phyloP scores from a whole-genome alignment of 2,113 vertebrate genomes.

The Antigone vipio region DNA sequence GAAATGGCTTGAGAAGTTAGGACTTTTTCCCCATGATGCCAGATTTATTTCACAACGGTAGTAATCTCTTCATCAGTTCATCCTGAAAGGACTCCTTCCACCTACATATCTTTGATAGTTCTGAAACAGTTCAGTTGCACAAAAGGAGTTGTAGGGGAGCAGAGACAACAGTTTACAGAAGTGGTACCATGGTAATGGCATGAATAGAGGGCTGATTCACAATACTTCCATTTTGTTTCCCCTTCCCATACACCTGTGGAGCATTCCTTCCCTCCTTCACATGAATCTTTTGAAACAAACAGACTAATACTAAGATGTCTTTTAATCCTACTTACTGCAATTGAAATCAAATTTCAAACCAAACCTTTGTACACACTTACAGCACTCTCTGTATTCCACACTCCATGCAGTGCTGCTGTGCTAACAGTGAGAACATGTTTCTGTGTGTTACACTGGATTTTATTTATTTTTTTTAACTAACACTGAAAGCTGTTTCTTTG shows the following conservation, averaged over 20 bases:
- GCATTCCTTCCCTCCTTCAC: neutral
- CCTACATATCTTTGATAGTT: neutral
- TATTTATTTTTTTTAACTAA: neutral
- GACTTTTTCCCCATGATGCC: neutral
- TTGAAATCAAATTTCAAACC: neutral
- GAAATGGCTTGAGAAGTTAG: neutral
- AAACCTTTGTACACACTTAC: neutral
- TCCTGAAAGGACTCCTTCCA: neutral
- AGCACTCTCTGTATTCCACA: neutral
- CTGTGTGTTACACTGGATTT: neutral
- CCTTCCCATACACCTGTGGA: neutral
- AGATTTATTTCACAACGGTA: neutral
- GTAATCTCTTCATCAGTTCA: neutral
- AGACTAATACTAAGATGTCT: neutral
- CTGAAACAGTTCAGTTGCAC: neutral
- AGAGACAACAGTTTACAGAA: neutral
- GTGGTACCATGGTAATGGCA: neutral
- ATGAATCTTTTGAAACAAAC: neutral
- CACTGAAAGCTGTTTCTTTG: neutral
- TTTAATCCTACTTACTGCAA: neutral
- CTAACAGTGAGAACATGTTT: neutral
- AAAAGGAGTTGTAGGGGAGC: neutral
- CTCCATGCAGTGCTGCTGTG: neutral
- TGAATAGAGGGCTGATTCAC: neutral
- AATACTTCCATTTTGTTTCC: neutral